Evolutionary conservation across 2,113 vertebrate species (phyloP).

Genomic region (Coreoperca whiteheadi): DNA sequence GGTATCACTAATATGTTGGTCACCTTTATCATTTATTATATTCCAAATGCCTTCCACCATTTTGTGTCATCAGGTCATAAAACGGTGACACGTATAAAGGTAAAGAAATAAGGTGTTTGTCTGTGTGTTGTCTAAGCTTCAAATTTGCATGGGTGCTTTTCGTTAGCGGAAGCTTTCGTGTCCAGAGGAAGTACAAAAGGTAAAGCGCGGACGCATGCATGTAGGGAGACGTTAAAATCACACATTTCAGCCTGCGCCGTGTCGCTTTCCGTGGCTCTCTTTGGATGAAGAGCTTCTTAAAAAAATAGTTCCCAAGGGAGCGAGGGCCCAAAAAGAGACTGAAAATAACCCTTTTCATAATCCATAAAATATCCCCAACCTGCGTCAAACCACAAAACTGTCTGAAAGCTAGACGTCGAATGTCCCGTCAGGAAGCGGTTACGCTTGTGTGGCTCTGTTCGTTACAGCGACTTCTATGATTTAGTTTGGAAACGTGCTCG

Average conservation of each 20-base stretch:
- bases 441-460: slow-evolving; percentile 7
- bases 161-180: not conserved
- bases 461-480: slow-evolving; percentile 29
- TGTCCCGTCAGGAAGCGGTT: not conserved
- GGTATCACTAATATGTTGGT: too few relatives aligned
- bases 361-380: not conserved
- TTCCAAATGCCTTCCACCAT: too few relatives aligned
- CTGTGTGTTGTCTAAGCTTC: too few relatives aligned
- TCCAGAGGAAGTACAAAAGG: too few relatives aligned
- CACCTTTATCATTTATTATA: too few relatives aligned
- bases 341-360: slow-evolving; percentile 7
- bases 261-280: not conserved
- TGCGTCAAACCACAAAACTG: not conserved
- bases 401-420: not conserved
- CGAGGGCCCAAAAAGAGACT: not conserved
- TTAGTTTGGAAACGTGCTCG: slow-evolving; percentile 14
- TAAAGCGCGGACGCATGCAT: not conserved
- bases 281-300: not conserved
- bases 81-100: too few relatives aligned
- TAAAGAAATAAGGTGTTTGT: too few relatives aligned
- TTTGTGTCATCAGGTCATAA: too few relatives aligned
- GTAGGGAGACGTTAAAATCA: not conserved
- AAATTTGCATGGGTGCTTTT: not conserved
- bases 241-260: not conserved
- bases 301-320: too few relatives aligned